Conservation (phyloP, 2,113 vertebrate species). For the Anarrhichthys ocellatus region DNA sequence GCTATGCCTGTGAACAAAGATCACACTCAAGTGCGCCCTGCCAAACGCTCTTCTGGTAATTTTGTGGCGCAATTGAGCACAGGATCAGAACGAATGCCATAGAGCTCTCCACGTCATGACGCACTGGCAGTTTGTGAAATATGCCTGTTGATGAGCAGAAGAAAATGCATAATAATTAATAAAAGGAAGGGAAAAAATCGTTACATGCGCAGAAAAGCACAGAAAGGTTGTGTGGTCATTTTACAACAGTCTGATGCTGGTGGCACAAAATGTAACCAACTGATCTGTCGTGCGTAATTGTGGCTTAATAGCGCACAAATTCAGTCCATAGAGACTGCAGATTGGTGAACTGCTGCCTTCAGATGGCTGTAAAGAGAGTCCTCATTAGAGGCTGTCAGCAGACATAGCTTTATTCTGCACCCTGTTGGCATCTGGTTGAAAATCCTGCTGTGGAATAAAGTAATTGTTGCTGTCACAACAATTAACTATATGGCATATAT, state of each 20-base stretch:
- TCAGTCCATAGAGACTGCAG: not conserved
- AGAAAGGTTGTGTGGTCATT: not conserved
- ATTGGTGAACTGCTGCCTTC: too few relatives aligned
- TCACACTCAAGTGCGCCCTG: too few relatives aligned
- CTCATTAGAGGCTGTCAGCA: too few relatives aligned
- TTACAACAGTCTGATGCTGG: not conserved
- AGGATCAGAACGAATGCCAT: not conserved
- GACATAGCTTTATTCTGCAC: not conserved
- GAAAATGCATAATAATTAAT: not conserved
- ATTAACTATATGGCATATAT: not conserved
- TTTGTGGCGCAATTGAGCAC: not conserved
- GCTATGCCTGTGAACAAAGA: too few relatives aligned
- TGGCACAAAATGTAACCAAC: not conserved
- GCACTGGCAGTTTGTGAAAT: not conserved
- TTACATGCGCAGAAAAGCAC: not conserved
- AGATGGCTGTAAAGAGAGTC: too few relatives aligned
- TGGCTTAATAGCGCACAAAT: not conserved
- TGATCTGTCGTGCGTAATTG: not conserved
- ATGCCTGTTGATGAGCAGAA: not conserved
- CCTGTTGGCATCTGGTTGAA: not conserved
- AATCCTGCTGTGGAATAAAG: not conserved
- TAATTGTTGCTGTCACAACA: not conserved
- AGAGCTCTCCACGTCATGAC: not conserved
- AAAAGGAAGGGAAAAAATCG: not conserved
- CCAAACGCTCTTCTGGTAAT: too few relatives aligned